These are phyloP conservation scores for Spilarctia lutea DNA, from an alignment of 2,888 invertebrate species.

Conservation along the genomic window DNA sequence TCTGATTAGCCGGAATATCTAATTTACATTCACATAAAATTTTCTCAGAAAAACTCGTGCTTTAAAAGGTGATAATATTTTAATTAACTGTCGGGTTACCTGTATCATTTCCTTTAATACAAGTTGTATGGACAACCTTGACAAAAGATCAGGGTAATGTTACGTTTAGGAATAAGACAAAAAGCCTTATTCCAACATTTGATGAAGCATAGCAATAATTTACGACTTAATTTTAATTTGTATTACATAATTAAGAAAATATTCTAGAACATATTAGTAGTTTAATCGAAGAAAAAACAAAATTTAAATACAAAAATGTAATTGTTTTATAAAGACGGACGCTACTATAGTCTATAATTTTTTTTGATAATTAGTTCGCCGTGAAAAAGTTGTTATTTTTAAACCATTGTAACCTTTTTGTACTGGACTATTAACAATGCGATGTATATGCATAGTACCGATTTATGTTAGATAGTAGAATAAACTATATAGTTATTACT, in stretches of 20 bases:
- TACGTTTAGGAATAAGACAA: conserved; percentile 25
- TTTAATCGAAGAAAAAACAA: not conserved
- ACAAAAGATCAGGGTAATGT: conserved; percentile 25
- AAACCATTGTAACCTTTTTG: not conserved
- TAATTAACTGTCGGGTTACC: not conserved
- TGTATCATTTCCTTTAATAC: not conserved
- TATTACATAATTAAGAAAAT: conserved; percentile 30
- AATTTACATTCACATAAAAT: not conserved
- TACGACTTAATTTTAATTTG: conserved; percentile 25
- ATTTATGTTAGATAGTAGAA: not conserved
- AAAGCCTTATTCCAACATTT: conserved; percentile 24
- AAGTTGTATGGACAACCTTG: conserved; percentile 20
- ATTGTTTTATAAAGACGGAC: not conserved
- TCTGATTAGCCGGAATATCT: not conserved
- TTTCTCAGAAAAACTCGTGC: not conserved
- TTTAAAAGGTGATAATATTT: not conserved
- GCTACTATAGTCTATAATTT: conserved; percentile 9
- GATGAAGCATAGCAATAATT: conserved; percentile 41
- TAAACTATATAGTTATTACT: conserved; percentile 5
- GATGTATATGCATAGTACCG: not conserved
- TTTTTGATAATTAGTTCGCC: not conserved
- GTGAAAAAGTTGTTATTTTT: not conserved
- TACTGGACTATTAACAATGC: not conserved
- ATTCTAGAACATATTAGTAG: conserved; percentile 2
- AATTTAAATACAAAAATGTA: not conserved